Evolutionary conservation across 1,140 invertebrate species (phyloP).

Genomic region (Aphaenogaster floridana): DNA sequence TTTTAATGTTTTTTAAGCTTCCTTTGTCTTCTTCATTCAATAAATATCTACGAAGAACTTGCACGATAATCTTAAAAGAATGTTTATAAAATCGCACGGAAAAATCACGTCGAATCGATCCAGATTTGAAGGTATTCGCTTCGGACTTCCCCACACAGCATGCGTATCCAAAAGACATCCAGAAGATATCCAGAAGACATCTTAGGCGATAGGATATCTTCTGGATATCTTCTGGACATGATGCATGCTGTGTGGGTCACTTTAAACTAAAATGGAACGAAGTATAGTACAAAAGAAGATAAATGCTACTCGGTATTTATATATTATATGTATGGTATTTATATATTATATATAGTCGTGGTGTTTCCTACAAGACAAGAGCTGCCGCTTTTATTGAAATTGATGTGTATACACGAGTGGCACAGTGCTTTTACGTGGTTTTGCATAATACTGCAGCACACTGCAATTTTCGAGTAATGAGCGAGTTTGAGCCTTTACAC

Average conservation of each 20-base stretch:
- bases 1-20: too few relatives aligned
- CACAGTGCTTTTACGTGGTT: constrained; percentile 60
- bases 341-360: not conserved
- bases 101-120: too few relatives aligned
- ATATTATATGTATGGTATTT: not conserved
- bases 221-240: too few relatives aligned
- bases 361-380: constrained; percentile 69
- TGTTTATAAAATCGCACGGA: not conserved
- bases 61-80: too few relatives aligned
- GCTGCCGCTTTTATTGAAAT: constrained; percentile 68
- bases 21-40: too few relatives aligned
- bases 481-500: constrained; percentile 41
- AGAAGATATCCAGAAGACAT: too few relatives aligned
- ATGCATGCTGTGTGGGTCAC: not conserved
- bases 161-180: too few relatives aligned
- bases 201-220: too few relatives aligned
- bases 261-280: not conserved
- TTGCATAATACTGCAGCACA: constrained; percentile 33
- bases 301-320: not conserved
- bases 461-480: constrained; percentile 35
- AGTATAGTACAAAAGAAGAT: not conserved
- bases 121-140: not conserved
- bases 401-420: constrained; percentile 67
- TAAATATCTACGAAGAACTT: too few relatives aligned
- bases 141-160: not conserved